These are phyloP conservation scores for Drosophila sucinea DNA, from an alignment of 1,140 invertebrate species.

Conservation along the genomic window DNA sequence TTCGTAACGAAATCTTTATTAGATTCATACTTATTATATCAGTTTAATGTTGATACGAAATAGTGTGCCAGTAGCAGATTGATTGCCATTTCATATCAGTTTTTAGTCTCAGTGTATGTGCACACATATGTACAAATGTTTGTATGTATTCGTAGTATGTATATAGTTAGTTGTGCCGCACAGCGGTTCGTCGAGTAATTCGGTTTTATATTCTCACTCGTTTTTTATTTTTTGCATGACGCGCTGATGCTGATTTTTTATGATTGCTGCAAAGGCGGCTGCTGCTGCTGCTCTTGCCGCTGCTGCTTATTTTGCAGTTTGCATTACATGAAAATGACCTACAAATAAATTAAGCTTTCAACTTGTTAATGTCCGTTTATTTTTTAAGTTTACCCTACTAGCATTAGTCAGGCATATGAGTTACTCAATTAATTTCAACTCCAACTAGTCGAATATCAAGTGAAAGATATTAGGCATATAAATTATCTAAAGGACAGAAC, in stretches of 20 bases:
- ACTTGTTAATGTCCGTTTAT: conserved; percentile 40
- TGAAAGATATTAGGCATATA: too few relatives aligned
- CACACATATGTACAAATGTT: neutral
- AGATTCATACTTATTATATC: neutral
- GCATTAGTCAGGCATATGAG: conserved; percentile 4
- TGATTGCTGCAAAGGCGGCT: conserved; percentile 41
- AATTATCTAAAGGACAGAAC: too few relatives aligned
- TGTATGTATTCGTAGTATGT: neutral
- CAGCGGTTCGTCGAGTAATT: conserved; percentile 13
- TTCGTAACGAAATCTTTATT: neutral
- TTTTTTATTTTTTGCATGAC: conserved; percentile 16
- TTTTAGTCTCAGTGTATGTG: conserved; percentile 7
- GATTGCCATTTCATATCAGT: neutral
- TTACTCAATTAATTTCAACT: neutral
- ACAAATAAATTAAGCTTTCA: conserved; percentile 68
- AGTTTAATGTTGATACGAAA: neutral
- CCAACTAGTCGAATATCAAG: neutral
- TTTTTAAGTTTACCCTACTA: conserved; percentile 26
- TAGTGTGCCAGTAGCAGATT: neutral
- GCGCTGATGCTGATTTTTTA: conserved; percentile 37
- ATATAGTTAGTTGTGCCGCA: conserved; percentile 11
- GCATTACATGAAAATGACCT: conserved; percentile 75
- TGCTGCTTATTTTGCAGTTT: conserved; percentile 45
- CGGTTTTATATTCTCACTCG: conserved; percentile 17
- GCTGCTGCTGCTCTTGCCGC: conserved; percentile 16